These are phyloP conservation scores for Epinephelus coioides DNA, from an alignment of 2,797 vertebrate species.

Conservation along the genomic window DNA sequence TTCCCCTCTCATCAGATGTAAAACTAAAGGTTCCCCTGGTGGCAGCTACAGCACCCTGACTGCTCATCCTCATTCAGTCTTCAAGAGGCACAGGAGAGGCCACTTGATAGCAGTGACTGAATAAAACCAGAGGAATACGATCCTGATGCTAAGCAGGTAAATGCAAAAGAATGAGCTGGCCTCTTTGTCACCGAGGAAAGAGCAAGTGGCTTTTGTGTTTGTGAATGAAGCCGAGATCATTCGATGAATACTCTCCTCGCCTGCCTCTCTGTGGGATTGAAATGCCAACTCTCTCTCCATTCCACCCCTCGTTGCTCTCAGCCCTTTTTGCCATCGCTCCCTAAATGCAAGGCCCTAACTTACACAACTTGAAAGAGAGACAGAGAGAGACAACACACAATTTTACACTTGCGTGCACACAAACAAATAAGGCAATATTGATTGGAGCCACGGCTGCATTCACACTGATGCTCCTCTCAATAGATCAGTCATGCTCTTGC, in stretches of 20 bases:
- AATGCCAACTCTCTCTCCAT: slow-evolving; percentile 69
- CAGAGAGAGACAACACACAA: slow-evolving; percentile 68
- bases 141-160: slow-evolving; percentile 65
- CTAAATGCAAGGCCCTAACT: slow-evolving; percentile 76
- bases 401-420: slow-evolving; percentile 78
- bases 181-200: slow-evolving; percentile 62
- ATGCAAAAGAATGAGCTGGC: slow-evolving; percentile 60
- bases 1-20: slow-evolving; percentile 41
- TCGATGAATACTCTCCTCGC: slow-evolving; percentile 59
- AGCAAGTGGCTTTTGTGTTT: slow-evolving; percentile 72
- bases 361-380: slow-evolving; percentile 64
- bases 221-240: slow-evolving; percentile 64
- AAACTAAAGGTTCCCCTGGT: slow-evolving; percentile 44
- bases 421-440: slow-evolving; percentile 82
- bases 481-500: slow-evolving; percentile 82
- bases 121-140: slow-evolving; percentile 58
- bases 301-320: slow-evolving; percentile 58
- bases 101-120: slow-evolving; percentile 59
- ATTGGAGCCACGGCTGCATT: slow-evolving; percentile 75
- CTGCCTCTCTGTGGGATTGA: slow-evolving; percentile 56
- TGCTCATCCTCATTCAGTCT: slow-evolving; percentile 64
- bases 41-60: slow-evolving; percentile 40
- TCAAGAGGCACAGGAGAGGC: slow-evolving; percentile 60
- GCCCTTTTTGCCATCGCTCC: slow-evolving; percentile 41
- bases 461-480: slow-evolving; percentile 77